Percentiles rank a stretch among this genome's conserved stretches.
Evolutionary conservation across 2,113 vertebrate species (phyloP).

Genomic region (Calidris pugnax): DNA sequence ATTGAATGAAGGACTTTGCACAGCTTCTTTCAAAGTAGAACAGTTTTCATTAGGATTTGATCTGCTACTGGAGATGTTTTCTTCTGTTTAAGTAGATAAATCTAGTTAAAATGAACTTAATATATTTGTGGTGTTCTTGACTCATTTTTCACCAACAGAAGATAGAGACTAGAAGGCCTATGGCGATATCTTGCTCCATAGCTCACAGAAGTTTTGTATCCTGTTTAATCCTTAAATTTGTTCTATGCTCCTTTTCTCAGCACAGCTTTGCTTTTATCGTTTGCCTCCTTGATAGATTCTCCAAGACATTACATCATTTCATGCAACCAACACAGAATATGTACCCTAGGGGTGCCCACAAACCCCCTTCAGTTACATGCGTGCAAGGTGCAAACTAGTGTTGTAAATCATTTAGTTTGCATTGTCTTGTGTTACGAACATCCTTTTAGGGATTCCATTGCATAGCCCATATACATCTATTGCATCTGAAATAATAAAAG

Average conservation of each 20-base stretch:
- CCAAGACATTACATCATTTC: neutral
- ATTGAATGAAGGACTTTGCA: neutral
- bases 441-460: neutral
- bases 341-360: neutral
- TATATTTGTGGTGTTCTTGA: neutral
- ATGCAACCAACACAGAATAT: neutral
- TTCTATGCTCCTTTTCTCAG: neutral
- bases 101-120: neutral
- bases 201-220: neutral
- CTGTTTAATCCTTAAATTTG: neutral
- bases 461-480: neutral
- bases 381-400: neutral
- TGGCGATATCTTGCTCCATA: neutral
- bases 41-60: neutral
- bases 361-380: neutral
- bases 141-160: neutral
- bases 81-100: neutral
- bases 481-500: neutral
- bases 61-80: neutral
- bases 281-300: neutral
- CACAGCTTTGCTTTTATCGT: neutral
- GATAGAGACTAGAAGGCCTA: neutral
- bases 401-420: neutral
- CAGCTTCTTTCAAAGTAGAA: neutral
- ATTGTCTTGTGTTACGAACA: neutral